phyloP scores from a whole-genome alignment of 2,888 invertebrate genomes.

The Pheosia gnoma region DNA sequence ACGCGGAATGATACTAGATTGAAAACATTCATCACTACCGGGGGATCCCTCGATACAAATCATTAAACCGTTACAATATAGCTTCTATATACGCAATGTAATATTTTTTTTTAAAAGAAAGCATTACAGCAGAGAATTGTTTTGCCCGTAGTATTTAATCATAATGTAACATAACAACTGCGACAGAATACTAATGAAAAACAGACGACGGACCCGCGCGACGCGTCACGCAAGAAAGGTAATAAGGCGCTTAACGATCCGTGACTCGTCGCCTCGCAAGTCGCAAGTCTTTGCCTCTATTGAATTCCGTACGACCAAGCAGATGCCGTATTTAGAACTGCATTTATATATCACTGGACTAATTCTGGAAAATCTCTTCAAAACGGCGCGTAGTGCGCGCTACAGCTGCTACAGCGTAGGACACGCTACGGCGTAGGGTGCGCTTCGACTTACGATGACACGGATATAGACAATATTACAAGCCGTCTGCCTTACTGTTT shows the following conservation, averaged over 20 bases:
- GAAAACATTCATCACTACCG: background rate
- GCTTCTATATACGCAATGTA: no score
- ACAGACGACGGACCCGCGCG: background rate
- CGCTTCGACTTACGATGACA: no score
- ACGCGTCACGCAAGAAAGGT: background rate
- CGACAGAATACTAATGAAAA: conserved; percentile 1
- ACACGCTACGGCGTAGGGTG: background rate
- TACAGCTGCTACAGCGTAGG: background rate
- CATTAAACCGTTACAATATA: no score
- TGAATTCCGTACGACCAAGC: background rate
- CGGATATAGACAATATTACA: no score
- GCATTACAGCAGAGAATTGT: no score
- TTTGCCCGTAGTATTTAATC: background rate
- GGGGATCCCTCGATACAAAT: no score
- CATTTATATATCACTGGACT: no score
- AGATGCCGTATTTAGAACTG: no score
- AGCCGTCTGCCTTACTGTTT: no score
- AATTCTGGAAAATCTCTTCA: no score
- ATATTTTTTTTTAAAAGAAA: no score
- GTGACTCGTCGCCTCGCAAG: background rate
- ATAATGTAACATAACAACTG: background rate
- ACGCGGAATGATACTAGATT: background rate
- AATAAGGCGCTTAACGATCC: conserved; percentile 1
- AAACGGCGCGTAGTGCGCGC: no score
- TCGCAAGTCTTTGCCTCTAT: background rate